Conservation (phyloP, 2,113 vertebrate genomes). For the Mus pahari region DNA sequence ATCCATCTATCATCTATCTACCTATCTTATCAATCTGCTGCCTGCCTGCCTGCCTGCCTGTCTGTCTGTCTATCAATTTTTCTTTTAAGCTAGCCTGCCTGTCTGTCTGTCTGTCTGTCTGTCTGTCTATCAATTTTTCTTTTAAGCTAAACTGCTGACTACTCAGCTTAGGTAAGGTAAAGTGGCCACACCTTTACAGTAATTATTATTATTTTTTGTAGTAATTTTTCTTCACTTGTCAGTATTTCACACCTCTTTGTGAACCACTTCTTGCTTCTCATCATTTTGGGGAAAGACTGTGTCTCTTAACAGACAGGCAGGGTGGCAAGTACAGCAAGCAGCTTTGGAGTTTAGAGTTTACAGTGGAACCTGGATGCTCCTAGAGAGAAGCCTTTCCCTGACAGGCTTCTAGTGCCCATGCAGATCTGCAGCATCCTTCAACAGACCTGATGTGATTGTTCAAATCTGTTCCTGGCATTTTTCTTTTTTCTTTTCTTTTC, state of each 20-base stretch:
- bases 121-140: too few species aligned
- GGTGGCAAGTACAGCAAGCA: accelerated
- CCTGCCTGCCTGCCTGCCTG: too few species aligned
- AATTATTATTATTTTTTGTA: neutral
- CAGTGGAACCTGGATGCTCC: neutral
- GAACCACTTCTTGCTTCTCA: neutral
- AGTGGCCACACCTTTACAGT: neutral
- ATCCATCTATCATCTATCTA: too few species aligned
- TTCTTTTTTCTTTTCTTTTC: neutral
- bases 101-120: too few species aligned
- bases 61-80: too few species aligned
- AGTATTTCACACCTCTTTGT: neutral
- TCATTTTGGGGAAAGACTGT: neutral
- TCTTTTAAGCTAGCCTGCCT: neutral
- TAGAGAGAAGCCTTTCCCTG: neutral
- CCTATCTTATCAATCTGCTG: neutral
- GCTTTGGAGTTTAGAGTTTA: neutral
- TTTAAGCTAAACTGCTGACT: neutral
- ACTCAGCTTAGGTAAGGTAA: neutral
- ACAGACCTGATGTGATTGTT: accelerated
- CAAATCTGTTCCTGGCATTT: neutral
- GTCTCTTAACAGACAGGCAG: neutral
- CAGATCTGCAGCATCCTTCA: accelerated
- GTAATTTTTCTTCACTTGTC: neutral
- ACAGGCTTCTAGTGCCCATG: neutral